Evolutionary conservation across 2,797 vertebrate species (phyloP).

Genomic region (Muscicapa comitata): DNA sequence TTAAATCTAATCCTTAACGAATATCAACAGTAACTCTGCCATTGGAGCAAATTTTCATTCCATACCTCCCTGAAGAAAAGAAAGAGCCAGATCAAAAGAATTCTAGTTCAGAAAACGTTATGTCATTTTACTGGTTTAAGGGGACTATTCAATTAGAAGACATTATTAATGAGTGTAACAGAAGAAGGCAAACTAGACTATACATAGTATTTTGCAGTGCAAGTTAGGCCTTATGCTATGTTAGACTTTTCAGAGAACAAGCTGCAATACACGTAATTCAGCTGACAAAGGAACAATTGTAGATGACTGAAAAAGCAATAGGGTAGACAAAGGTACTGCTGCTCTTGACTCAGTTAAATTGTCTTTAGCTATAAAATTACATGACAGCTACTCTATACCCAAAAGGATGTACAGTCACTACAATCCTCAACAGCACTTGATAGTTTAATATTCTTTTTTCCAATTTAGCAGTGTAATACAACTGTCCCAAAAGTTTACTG

Average conservation of each 20-base stretch:
- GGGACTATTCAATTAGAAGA: not conserved
- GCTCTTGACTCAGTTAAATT: not conserved
- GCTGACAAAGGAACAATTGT: not conserved
- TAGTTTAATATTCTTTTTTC: not conserved
- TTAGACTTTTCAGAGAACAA: not conserved
- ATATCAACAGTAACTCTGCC: not conserved
- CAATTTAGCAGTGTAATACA: not conserved
- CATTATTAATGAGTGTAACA: not conserved
- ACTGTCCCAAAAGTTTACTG: not conserved
- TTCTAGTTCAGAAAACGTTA: not conserved
- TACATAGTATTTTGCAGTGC: not conserved
- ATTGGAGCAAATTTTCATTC: not conserved
- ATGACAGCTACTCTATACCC: not conserved
- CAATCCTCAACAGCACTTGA: not conserved
- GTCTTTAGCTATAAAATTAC: not conserved
- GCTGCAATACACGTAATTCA: accelerated
- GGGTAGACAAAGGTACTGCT: not conserved
- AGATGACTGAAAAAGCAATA: not conserved
- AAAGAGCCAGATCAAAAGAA: not conserved
- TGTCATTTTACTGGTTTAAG: not conserved
- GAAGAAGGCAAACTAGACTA: not conserved
- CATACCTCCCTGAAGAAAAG: not conserved
- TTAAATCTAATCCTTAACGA: not conserved
- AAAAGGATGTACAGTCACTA: not conserved
- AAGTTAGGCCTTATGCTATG: not conserved